Evolutionary conservation across 2,113 vertebrate species (phyloP).

Genomic region (Australoheros scitulus): DNA sequence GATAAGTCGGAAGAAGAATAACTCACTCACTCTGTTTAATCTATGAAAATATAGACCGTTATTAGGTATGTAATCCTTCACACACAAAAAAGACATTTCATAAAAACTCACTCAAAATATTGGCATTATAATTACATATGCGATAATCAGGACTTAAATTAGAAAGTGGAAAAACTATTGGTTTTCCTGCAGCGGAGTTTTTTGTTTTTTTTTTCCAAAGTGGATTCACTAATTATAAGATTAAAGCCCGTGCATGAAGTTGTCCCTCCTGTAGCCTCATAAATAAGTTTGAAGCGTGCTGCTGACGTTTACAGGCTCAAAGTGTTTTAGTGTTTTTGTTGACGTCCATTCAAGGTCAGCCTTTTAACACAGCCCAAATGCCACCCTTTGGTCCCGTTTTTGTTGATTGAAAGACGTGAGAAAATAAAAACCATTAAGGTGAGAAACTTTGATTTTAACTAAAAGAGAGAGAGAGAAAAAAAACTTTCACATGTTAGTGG

Average conservation of each 20-base stretch:
- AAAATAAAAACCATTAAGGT: constrained; percentile 44
- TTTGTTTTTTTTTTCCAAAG: not conserved
- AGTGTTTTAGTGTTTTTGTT: constrained; percentile 59
- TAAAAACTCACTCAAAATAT: not conserved
- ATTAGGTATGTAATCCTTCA: not conserved
- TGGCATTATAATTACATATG: not conserved
- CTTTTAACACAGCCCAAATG: constrained; percentile 59
- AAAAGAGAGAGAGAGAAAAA: not conserved
- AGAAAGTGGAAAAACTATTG: not conserved
- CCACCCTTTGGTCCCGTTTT: constrained; percentile 6
- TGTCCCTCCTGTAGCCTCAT: constrained; percentile 20
- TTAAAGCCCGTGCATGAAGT: not conserved
- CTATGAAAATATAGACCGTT: constrained; percentile 3
- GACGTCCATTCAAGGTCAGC: constrained; percentile 11
- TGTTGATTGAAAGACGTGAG: constrained; percentile 49
- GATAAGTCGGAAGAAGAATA: constrained; percentile 13
- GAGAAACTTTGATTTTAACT: constrained; percentile 62
- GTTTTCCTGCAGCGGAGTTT: not conserved
- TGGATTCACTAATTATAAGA: not conserved
- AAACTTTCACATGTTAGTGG: constrained; percentile 46
- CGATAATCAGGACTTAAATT: not conserved
- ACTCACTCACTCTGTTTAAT: not conserved
- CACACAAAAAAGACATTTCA: not conserved
- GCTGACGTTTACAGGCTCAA: constrained; percentile 46
- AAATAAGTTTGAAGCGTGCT: constrained; percentile 61